Percentiles rank a stretch among this genome's conserved stretches.
These are phyloP conservation scores for Eremophila alpestris DNA, from an alignment of 2,797 vertebrate genomes.

Conservation along the genomic window DNA sequence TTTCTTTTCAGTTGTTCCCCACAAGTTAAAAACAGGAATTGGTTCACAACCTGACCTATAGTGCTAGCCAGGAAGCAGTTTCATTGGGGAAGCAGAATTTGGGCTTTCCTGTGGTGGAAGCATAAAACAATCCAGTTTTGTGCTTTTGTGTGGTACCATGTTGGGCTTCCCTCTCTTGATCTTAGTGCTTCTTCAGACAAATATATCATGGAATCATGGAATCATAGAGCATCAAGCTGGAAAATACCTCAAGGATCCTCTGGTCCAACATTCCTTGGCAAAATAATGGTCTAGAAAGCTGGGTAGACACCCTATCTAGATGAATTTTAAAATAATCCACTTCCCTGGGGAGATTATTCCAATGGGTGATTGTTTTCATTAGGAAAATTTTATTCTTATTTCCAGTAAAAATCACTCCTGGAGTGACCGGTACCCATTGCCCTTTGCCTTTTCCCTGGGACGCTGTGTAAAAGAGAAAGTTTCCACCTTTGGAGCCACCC, in stretches of 20 bases:
- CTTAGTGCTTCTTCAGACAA: background rate
- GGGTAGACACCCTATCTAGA: background rate
- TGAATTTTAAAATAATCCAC: background rate
- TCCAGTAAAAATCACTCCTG: background rate
- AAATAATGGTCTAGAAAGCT: background rate
- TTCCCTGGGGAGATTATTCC: background rate
- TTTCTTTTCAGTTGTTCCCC: background rate
- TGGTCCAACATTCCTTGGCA: background rate
- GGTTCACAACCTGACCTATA: background rate
- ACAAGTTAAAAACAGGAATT: background rate
- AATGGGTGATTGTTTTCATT: background rate
- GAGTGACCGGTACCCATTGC: background rate
- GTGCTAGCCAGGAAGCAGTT: background rate
- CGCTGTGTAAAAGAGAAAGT: rapidly evolving
- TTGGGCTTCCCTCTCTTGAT: background rate
- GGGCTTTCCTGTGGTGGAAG: background rate
- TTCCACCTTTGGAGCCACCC: background rate
- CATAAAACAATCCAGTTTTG: background rate
- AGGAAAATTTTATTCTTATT: background rate
- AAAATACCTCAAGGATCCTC: background rate
- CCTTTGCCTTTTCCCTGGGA: background rate
- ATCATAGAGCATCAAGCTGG: background rate
- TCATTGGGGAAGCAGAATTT: background rate
- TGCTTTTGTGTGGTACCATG: background rate
- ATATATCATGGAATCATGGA: background rate